Evolutionary conservation across 2,888 invertebrate species (phyloP).

Genomic region (Eristalis arbustorum): DNA sequence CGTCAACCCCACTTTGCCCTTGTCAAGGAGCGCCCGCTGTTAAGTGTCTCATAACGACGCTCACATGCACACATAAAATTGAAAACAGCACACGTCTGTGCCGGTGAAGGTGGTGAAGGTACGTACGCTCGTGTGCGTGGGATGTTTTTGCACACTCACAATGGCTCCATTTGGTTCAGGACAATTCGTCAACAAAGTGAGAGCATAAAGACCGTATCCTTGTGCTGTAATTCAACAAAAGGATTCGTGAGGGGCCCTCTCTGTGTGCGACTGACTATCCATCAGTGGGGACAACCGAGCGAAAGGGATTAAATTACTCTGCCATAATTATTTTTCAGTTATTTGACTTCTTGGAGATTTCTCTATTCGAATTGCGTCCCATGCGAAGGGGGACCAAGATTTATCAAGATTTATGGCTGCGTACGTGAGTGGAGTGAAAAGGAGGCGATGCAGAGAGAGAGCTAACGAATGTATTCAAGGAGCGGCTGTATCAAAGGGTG

Average conservation of each 20-base stretch:
- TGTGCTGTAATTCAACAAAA: slow-evolving; percentile 64
- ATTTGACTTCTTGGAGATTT: slow-evolving; percentile 47
- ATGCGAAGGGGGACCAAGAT: not conserved
- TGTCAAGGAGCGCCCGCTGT: slow-evolving; percentile 18
- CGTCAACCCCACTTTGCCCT: slow-evolving; percentile 24
- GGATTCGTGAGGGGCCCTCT: not conserved
- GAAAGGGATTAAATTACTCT: slow-evolving; percentile 55
- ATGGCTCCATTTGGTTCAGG: slow-evolving; percentile 58
- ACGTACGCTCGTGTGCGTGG: not conserved
- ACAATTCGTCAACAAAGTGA: slow-evolving; percentile 66
- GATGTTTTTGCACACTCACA: slow-evolving; percentile 15
- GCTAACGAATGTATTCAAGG: not conserved
- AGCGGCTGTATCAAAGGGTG: not conserved
- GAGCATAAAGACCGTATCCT: slow-evolving; percentile 39
- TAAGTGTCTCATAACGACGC: slow-evolving; percentile 32
- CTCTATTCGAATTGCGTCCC: not conserved
- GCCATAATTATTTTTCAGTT: slow-evolving; percentile 65
- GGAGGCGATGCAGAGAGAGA: not conserved
- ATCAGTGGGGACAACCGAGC: slow-evolving; percentile 37
- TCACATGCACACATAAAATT: slow-evolving; percentile 15
- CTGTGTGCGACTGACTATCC: not conserved
- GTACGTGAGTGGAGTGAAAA: not conserved
- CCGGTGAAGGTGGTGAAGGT: not conserved
- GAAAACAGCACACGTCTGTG: slow-evolving; percentile 21
- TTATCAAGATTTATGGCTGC: not conserved